phyloP scores from a whole-genome alignment of 2,113 vertebrate genomes.

The Rhea pennata region DNA sequence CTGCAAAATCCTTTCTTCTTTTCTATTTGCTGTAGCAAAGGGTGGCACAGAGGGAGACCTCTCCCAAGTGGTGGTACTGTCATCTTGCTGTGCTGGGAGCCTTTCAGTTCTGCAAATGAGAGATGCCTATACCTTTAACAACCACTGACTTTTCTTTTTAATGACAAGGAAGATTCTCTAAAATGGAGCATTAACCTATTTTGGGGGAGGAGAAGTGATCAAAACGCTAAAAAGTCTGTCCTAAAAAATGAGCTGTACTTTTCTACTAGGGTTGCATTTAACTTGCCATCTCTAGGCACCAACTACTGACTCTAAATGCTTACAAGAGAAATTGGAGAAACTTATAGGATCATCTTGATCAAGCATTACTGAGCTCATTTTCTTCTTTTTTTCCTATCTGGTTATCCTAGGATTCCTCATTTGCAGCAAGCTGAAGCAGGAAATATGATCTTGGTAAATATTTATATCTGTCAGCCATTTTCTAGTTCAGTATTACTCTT shows the following conservation, averaged over 20 bases:
- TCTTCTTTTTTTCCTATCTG: background rate
- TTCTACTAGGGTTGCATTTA: background rate
- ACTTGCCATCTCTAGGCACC: fast-evolving
- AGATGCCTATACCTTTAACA: background rate
- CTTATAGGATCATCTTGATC: fast-evolving
- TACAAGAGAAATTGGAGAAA: fast-evolving
- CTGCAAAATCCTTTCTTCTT: background rate
- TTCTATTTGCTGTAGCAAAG: background rate
- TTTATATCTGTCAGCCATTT: conserved; percentile 55
- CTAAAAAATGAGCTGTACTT: background rate
- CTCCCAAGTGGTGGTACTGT: background rate
- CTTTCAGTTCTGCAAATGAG: background rate
- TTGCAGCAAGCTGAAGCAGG: background rate
- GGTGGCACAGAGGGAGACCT: fast-evolving
- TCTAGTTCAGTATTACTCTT: background rate
- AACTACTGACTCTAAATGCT: background rate
- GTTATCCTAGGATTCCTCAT: background rate
- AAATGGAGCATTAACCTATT: background rate
- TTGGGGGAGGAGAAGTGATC: background rate
- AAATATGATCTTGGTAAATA: conserved; percentile 23
- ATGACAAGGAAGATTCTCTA: background rate
- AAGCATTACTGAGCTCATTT: background rate
- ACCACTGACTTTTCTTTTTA: background rate
- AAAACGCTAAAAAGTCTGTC: background rate
- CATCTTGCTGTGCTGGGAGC: background rate